Conservation (phyloP, 2,797 vertebrate genomes). For the Silurus lanzhouensis region DNA sequence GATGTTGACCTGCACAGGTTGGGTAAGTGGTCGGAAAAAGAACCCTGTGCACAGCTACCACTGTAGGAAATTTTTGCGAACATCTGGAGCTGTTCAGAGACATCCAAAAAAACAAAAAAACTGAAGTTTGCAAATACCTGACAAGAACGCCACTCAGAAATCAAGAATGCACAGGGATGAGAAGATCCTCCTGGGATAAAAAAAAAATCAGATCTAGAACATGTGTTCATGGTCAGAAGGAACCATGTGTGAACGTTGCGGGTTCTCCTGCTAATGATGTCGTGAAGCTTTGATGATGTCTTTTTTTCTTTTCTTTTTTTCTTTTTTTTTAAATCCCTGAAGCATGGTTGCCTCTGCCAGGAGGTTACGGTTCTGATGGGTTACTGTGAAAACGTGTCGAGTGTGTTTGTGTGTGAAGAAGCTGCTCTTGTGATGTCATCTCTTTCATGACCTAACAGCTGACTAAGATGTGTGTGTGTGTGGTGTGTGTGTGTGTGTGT, state of each 20-base stretch:
- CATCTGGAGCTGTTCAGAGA: not conserved
- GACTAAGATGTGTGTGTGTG: constrained; percentile 9
- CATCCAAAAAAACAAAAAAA: too few species aligned
- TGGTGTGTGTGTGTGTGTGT: constrained; percentile 39
- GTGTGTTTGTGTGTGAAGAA: too few species aligned
- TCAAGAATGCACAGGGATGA: not conserved
- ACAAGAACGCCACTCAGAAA: too few species aligned
- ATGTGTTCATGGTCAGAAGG: not conserved
- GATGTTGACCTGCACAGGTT: not conserved
- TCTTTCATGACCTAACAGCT: not conserved
- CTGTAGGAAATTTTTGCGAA: not conserved
- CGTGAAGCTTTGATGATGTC: too few species aligned
- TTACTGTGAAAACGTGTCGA: too few species aligned
- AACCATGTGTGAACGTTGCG: too few species aligned
- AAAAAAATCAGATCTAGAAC: not conserved
- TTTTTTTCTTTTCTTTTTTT: too few species aligned
- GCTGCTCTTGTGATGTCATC: not conserved
- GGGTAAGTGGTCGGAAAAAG: not conserved
- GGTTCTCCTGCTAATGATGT: too few species aligned
- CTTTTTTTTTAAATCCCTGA: not conserved
- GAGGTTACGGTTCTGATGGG: not conserved
- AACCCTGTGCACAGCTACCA: not conserved
- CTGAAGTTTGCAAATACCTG: too few species aligned
- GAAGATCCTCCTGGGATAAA: not conserved
- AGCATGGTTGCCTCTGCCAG: not conserved